Percentiles rank a stretch among this genome's conserved stretches.
Conservation (phyloP, 2,888 invertebrate genomes). For the Agrotis segetum region DNA sequence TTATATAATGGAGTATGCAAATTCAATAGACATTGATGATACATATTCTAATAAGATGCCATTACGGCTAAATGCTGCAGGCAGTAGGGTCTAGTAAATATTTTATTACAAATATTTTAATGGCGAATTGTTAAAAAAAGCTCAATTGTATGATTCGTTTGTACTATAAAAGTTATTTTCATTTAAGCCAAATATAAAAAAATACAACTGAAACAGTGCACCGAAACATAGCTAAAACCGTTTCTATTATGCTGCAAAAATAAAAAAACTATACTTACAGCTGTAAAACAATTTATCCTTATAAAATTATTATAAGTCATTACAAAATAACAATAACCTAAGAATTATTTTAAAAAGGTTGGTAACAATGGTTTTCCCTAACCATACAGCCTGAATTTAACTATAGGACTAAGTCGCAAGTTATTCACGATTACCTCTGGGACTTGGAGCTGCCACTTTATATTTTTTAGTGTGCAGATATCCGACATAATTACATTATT, state of each 20-base stretch:
- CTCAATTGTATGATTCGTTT: neutral
- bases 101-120: conserved; percentile 1
- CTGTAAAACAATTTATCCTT: conserved; percentile 1
- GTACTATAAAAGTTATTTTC: neutral
- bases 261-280: conserved; percentile 6
- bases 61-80: conserved; percentile 55
- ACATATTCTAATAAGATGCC: conserved; percentile 19
- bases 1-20: conserved; percentile 17
- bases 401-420: conserved; percentile 1
- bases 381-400: conserved; percentile 11
- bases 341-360: conserved; percentile 40
- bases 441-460: neutral
- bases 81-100: conserved; percentile 40
- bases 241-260: conserved; percentile 21
- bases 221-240: neutral
- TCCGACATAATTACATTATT: neutral
- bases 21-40: conserved; percentile 26
- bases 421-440: neutral
- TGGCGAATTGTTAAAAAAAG: conserved; percentile 22
- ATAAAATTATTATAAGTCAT: conserved; percentile 31
- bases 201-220: conserved; percentile 1
- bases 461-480: neutral
- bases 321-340: conserved; percentile 32
- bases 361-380: conserved; percentile 54
- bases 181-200: neutral